Base-by-base conservation (phyloP, 2,113 vertebrate genomes). In the Scatophagus argus region DNA sequence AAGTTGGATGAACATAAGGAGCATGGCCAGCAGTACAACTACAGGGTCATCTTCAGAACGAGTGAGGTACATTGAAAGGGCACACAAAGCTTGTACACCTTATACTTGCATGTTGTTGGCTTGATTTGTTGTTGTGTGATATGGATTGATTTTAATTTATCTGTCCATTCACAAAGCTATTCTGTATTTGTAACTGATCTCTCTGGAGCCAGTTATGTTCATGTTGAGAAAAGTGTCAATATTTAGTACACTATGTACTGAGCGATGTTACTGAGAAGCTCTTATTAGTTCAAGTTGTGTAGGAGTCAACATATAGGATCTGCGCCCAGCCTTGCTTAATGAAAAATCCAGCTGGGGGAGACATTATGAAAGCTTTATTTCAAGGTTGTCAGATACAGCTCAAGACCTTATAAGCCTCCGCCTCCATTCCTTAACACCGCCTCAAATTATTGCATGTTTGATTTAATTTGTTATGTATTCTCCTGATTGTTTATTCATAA, bases 1-100 rank as follows among this genome's bases (percentile, higher is more conserved):
- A 99, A 99, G 82, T 84, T 98, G 74, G 98, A 99, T 55, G 98
- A 99, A 85, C 96, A 97, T 69, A 99, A 99, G 85, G 98, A 99
- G 74, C 97, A 98, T 1, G 97, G 97, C 44, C 96, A 97, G 71
- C 97, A 98, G 8, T 99, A 98, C 88, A 98, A 97, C 93, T 99
- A 97, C 92, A 91, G 98, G 62, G 96, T 99, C 90, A 98, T 99
- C 94, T 98, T 99, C 93, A 94, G 98, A 92, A 98, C 97, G 44
- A 99, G 98, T 51, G 98, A 99, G 98, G 98, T 99, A 88, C 74
- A 9, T 46, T 31, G 17, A 61, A 59, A 62, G 4, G 14, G 58
- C 31, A 46, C 12, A 19, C n/a, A n/a, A n/a, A 27, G 2, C 29
- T 46, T 9, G 32, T 13, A 21, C 32, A 16, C 10, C 21, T 8